These are phyloP conservation scores for Antedon mediterranea DNA, from an alignment of 53 echinoderm and acorn worm genomes.

Conservation along the genomic window DNA sequence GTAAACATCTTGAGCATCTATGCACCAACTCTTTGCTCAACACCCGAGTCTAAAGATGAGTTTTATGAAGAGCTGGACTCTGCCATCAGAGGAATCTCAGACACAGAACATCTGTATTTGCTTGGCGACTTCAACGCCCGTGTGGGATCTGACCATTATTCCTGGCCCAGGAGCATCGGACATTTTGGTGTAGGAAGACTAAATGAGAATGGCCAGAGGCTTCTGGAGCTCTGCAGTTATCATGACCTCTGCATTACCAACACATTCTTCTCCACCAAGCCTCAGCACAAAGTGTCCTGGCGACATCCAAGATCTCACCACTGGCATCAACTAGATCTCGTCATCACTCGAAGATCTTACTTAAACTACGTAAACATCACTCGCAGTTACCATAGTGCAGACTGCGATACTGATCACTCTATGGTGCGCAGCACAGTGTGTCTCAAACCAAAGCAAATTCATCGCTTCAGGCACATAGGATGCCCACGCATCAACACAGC, in stretches of 20 bases:
- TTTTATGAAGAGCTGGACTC: conserved; percentile 16
- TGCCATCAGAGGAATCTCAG: neutral
- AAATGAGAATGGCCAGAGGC: conserved; percentile 36
- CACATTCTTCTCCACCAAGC: conserved; percentile 17
- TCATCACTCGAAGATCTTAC: conserved; percentile 5
- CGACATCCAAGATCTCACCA: conserved; percentile 14
- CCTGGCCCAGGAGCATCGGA: conserved; percentile 29
- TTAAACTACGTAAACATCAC: neutral
- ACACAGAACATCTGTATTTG: conserved; percentile 3
- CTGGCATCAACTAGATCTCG: conserved; percentile 32
- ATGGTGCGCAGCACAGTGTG: conserved; percentile 16
- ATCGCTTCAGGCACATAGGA: neutral
- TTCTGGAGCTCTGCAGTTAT: neutral
- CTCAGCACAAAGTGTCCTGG: conserved; percentile 11
- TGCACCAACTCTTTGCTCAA: conserved; percentile 13
- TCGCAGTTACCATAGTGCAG: neutral
- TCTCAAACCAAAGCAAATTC: conserved; percentile 10
- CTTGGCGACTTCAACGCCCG: conserved; percentile 28
- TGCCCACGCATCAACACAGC: conserved; percentile 13
- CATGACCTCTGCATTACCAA: conserved; percentile 13
- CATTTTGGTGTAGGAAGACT: conserved; percentile 32
- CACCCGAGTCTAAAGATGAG: conserved; percentile 7
- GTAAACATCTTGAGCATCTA: conserved; percentile 22
- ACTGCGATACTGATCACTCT: conserved; percentile 46
- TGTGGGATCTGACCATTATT: conserved; percentile 31